Percentiles rank a stretch among this genome's conserved stretches.
Evolutionary conservation across 2,888 invertebrate genomes (phyloP).

Genomic region (Lottia gigantea): DNA sequence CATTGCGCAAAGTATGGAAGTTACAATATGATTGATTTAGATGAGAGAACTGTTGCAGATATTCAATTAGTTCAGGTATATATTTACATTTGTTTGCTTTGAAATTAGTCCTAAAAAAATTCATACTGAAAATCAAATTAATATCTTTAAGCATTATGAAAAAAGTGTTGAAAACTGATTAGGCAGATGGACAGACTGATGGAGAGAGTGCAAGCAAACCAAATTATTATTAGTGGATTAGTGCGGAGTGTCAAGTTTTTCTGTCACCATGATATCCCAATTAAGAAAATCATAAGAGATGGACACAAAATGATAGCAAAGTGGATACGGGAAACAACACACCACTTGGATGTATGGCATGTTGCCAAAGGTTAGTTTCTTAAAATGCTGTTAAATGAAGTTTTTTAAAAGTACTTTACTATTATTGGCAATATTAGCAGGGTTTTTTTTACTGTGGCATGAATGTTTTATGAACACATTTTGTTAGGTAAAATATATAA

Average conservation of each 20-base stretch:
- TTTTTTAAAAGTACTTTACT: not conserved
- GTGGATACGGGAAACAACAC: not conserved
- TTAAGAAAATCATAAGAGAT: not conserved
- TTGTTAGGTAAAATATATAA: too few relatives aligned
- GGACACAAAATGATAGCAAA: not conserved
- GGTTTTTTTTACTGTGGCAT: too few relatives aligned
- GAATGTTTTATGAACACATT: too few relatives aligned
- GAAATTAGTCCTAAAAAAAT: not conserved
- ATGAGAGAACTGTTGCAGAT: slow-evolving; percentile 5
- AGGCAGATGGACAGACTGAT: too few relatives aligned
- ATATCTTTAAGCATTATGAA: too few relatives aligned
- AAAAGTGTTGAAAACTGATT: too few relatives aligned
- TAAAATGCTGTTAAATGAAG: too few relatives aligned
- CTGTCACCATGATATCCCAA: not conserved
- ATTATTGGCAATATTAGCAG: too few relatives aligned
- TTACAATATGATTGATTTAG: slow-evolving; percentile 19
- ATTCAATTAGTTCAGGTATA: slow-evolving; percentile 20
- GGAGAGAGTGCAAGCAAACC: not conserved
- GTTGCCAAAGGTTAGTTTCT: slow-evolving; percentile 11
- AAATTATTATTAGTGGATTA: not conserved
- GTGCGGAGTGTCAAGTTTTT: not conserved
- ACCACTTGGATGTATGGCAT: slow-evolving; percentile 12
- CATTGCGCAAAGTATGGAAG: slow-evolving; percentile 23
- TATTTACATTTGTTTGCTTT: not conserved
- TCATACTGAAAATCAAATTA: too few relatives aligned